Base-by-base conservation (phyloP, 2,113 vertebrate species). In the Salvelinus sp. region DNA sequence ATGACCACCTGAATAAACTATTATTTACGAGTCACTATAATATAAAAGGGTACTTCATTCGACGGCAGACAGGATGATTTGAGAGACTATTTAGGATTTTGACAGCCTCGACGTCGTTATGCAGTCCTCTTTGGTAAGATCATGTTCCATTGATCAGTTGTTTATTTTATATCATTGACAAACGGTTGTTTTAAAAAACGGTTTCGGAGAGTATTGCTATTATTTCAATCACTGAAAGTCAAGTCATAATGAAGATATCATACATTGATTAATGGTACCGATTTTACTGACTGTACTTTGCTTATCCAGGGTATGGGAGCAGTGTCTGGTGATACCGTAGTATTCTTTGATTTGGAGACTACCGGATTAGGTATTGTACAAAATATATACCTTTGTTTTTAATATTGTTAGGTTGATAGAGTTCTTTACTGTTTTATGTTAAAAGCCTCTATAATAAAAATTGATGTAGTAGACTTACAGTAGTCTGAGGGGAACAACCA, bases 301-400 rank as follows among this genome's bases (percentile, higher is more conserved):
- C 18, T 62, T 62, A 22, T 22, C n/a, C 28, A 68, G 28, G 66
- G 13, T 20, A 68, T 9, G n/a, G 18, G 30, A 38, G 4, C 28
- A 0, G 68, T 70, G 25, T 33, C 6, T 6, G 73, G 30, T 1
- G 50, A 62, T 20, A 79, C 74, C 5, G 64, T 69, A 7, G 80
- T 86, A 70, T 88, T 88, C 16, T 86, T 88, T 47, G 84, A 88
- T 54, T 72, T 86, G 79, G 84, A 86, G 64, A 86, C 82, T 62
- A 88, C 86, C 2, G 86, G 86, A 77, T 68, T 84, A 1, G 74
- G 86, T 86, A 79, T n/a, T n/a, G 20, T 69, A 69, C 9, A 12
- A n/a, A 18, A 18, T 6, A 47, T 14, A 3, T 23, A 2, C 10
- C 22, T 9, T 48, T 69, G 20, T 47, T 44, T 23, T 13, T 12